Conservation (phyloP, 2,113 vertebrate species). For the Myrmecobius fasciatus region DNA sequence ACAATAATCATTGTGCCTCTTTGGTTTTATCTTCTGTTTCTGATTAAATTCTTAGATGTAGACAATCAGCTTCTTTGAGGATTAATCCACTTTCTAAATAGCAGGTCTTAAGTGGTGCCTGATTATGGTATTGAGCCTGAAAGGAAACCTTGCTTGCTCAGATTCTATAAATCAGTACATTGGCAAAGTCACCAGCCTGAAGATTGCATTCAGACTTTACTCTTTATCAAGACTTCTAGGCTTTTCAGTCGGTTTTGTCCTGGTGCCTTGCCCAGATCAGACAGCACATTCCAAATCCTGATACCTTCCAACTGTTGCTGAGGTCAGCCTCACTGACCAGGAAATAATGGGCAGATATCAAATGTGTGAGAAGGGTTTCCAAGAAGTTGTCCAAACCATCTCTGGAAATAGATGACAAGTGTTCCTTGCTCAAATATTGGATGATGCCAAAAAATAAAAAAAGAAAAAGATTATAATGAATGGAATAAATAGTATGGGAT, state of each 20-base stretch:
- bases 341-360: slow-evolving; percentile 72
- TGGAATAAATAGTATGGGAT: slow-evolving; percentile 71
- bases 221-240: background rate
- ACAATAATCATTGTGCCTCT: background rate
- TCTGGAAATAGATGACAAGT: slow-evolving; percentile 83
- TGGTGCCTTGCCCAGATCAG: background rate
- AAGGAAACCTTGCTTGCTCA: background rate
- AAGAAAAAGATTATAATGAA: slow-evolving; percentile 72
- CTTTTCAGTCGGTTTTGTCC: background rate
- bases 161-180: slow-evolving; percentile 53
- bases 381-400: slow-evolving; percentile 80
- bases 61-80: slow-evolving; percentile 7
- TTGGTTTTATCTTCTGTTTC: slow-evolving; percentile 4
- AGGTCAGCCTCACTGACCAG: slow-evolving; percentile 73
- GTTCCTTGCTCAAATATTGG: slow-evolving; percentile 81
- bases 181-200: slow-evolving; percentile 38
- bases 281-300: slow-evolving; percentile 14
- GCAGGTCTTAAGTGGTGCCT: slow-evolving; percentile 38
- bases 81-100: slow-evolving; percentile 3
- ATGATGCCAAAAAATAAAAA: slow-evolving; percentile 59
- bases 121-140: slow-evolving; percentile 29
- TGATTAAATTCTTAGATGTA: background rate
- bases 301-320: slow-evolving; percentile 48
- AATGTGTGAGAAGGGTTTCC: slow-evolving; percentile 82
- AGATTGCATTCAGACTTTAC: slow-evolving; percentile 19